phyloP scores from a whole-genome alignment of 1,140 invertebrate species.

The Helicorthomorpha holstii region DNA sequence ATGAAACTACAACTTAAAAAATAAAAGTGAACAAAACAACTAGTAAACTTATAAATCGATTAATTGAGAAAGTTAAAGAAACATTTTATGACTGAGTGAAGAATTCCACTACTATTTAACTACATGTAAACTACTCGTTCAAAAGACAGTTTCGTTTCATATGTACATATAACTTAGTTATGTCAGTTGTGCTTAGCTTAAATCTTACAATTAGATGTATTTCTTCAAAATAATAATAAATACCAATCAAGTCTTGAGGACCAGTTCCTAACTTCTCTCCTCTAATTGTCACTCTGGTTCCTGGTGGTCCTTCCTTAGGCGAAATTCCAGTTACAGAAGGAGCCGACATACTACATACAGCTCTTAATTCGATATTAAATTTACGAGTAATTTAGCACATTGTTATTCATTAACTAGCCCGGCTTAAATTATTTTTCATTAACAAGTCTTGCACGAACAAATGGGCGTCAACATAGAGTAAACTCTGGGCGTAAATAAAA shows the following conservation, averaged over 20 bases:
- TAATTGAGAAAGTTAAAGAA: too few relatives aligned
- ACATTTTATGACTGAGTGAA: too few relatives aligned
- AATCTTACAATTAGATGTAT: neutral
- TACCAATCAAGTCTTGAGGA: constrained; percentile 72
- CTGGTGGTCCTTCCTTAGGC: constrained; percentile 93
- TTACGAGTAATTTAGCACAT: too few relatives aligned
- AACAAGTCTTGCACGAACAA: too few relatives aligned
- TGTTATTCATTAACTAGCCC: too few relatives aligned
- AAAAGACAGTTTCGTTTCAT: neutral
- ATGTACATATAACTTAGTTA: neutral
- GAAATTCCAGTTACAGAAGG: constrained; percentile 91
- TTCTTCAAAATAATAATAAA: constrained; percentile 12
- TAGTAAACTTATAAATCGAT: too few relatives aligned
- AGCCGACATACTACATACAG: constrained; percentile 24
- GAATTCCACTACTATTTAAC: neutral
- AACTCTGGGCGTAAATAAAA: too few relatives aligned
- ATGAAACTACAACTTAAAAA: too few relatives aligned
- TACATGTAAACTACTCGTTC: neutral
- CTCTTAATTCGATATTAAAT: too few relatives aligned
- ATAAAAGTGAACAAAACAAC: too few relatives aligned
- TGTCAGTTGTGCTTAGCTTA: neutral
- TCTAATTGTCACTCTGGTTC: constrained; percentile 84
- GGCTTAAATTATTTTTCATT: too few relatives aligned
- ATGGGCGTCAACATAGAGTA: too few relatives aligned
- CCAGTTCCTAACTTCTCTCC: constrained; percentile 85